phyloP scores from a whole-genome alignment of 2,888 invertebrate genomes.

The Neoascia interrupta region DNA sequence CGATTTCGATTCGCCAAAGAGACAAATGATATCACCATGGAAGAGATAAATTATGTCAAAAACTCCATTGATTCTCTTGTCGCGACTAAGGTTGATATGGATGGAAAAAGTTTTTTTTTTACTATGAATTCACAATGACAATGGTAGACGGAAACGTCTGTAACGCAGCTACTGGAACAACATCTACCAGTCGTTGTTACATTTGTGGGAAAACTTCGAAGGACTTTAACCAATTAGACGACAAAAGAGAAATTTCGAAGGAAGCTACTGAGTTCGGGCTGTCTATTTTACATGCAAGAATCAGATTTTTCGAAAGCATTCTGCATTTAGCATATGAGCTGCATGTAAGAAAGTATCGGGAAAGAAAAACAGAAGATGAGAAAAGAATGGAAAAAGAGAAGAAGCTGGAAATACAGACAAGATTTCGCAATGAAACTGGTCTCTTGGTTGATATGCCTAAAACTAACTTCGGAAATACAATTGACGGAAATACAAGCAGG shows the following conservation, averaged over 20 bases:
- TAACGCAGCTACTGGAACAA: neutral
- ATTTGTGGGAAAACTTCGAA: neutral
- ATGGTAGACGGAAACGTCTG: neutral
- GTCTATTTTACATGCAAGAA: no score
- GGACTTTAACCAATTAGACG: no score
- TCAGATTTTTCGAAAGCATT: no score
- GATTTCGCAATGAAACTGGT: neutral
- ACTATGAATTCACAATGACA: neutral
- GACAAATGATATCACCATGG: neutral
- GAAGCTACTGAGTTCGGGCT: no score
- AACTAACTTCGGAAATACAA: neutral
- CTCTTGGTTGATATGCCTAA: neutral
- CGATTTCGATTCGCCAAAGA: constrained; percentile 1
- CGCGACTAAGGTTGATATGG: neutral
- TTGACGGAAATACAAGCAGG: neutral
- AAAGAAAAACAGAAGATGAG: neutral
- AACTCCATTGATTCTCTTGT: no score
- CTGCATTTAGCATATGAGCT: no score
- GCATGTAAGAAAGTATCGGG: no score
- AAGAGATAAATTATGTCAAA: no score
- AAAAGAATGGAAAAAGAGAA: neutral
- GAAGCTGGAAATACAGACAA: neutral
- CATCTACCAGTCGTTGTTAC: neutral
- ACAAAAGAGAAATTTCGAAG: no score
- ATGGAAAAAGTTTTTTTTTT: no score